Evolutionary conservation across 2,888 invertebrate species (phyloP), one percentile per base, ranked within the genome.

Genomic region (Cosmia trapezina): DNA sequence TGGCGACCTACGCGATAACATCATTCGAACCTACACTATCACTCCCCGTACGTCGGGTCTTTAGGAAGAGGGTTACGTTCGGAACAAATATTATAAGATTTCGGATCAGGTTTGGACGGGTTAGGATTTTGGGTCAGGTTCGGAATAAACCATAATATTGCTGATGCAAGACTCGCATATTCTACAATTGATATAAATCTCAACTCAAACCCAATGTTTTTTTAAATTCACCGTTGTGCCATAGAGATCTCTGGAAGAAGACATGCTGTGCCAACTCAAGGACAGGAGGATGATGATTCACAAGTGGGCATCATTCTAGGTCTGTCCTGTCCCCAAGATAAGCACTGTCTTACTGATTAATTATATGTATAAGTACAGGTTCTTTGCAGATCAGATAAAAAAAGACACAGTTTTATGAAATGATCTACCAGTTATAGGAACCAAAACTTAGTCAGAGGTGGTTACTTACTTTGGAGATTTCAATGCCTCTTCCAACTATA

Each of bases 401-500:
- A 53, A 53, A 11, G 11, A 22, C 17, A 47, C 17, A 28, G 22
- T 53, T 53, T 28, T 53, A 53, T 28, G 7, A 28, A 54, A 53
- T 22, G 28, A 28, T 17, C 14, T 17, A 54, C 17, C 14, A 28
- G 28, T 8, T 28, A 28, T 1, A 9, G 8, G 4, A 54, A 28
- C 17, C 4, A 54, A 28, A 7, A 54, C 28, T 22, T 51, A 1
- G n/a, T 51, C 11, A 11, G 12, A 47, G 14, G 3, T n/a, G 12
- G 51, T 28, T 57, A 81, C 78, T 80, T 76, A 97, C 98, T 88
- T 97, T 96, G n/a, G 97, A 97, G 78, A 98, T 97, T 94, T 98
- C 98, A 82, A 98, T 96, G 14, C 97, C 97, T 82, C 96, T 95
- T 12, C 97, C 98, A 19, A 97, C 85, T 77, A 98, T 93, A 65